Evolutionary conservation across 2,888 invertebrate genomes (phyloP).

Genomic region (Crepidodera aurea): DNA sequence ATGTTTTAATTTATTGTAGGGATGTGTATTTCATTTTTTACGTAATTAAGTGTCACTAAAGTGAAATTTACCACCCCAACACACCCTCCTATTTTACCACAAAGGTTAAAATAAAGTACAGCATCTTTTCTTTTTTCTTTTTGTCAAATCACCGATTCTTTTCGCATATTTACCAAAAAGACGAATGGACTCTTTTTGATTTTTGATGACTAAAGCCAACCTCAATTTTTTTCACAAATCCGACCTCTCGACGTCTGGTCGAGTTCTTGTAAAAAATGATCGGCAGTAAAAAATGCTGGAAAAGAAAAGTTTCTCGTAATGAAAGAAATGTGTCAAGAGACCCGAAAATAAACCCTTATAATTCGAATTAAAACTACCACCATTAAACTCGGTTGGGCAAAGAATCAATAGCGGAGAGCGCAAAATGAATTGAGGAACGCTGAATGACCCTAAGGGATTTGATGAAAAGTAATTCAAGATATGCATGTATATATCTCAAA

Average conservation of each 20-base stretch:
- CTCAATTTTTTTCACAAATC: background rate
- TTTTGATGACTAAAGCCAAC: slow-evolving; percentile 16
- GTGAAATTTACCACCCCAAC: too few relatives aligned
- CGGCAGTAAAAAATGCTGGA: slow-evolving; percentile 25
- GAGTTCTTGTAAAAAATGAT: slow-evolving; percentile 18
- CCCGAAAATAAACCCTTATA: slow-evolving; percentile 40
- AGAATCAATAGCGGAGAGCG: slow-evolving; percentile 2
- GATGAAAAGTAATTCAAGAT: background rate
- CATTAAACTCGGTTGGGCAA: slow-evolving; percentile 15
- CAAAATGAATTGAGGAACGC: background rate
- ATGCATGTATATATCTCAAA: too few relatives aligned
- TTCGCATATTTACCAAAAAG: background rate
- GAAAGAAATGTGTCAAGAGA: slow-evolving; percentile 37
- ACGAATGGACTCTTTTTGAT: background rate
- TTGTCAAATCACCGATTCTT: background rate
- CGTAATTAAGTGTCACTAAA: too few relatives aligned
- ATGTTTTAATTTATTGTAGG: too few relatives aligned
- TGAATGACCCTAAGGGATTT: background rate
- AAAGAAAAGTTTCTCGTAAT: slow-evolving; percentile 27
- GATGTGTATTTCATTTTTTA: too few relatives aligned
- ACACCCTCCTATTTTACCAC: too few relatives aligned
- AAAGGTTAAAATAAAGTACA: too few relatives aligned
- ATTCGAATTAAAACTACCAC: slow-evolving; percentile 44
- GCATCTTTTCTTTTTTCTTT: too few relatives aligned
- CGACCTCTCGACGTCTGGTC: background rate